Evolutionary conservation across 2,888 invertebrate genomes (phyloP).

Genomic region (Epinotia bilunana): DNA sequence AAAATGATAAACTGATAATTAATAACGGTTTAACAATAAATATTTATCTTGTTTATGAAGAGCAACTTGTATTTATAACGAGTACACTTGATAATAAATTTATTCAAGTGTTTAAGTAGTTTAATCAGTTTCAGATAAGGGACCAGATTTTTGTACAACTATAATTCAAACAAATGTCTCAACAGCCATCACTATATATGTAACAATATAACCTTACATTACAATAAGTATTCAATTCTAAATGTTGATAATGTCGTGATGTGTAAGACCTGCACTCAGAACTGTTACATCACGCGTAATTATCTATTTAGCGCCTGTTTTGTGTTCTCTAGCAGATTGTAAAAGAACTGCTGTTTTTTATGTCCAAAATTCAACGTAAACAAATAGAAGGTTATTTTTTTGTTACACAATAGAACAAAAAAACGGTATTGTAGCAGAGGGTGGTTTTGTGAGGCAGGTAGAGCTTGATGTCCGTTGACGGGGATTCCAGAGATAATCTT

Average conservation of each 20-base stretch:
- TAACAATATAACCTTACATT: not conserved
- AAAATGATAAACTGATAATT: not conserved
- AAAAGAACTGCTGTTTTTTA: slow-evolving; percentile 28
- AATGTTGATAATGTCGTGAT: too few relatives aligned
- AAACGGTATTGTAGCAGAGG: slow-evolving; percentile 55
- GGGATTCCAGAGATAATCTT: slow-evolving; percentile 64
- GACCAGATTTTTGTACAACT: slow-evolving; percentile 10
- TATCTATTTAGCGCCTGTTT: slow-evolving; percentile 23
- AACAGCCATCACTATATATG: not conserved
- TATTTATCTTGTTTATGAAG: slow-evolving; percentile 1
- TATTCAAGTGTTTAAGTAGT: slow-evolving; percentile 24
- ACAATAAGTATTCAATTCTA: not conserved
- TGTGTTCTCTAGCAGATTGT: slow-evolving; percentile 4
- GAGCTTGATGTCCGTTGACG: slow-evolving; percentile 63
- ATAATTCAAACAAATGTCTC: not conserved
- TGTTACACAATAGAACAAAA: slow-evolving; percentile 12
- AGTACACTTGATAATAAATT: slow-evolving; percentile 29
- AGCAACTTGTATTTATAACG: slow-evolving; percentile 24
- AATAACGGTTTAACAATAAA: slow-evolving; percentile 37
- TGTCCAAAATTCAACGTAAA: slow-evolving; percentile 19
- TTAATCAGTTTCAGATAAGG: slow-evolving; percentile 20
- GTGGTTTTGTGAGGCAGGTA: slow-evolving; percentile 57
- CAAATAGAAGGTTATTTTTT: slow-evolving; percentile 13
- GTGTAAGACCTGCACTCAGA: not conserved
- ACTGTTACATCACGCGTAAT: slow-evolving; percentile 3